These are phyloP conservation scores for Hycleus phaleratus DNA, from an alignment of 1,140 invertebrate species.

Conservation along the genomic window DNA sequence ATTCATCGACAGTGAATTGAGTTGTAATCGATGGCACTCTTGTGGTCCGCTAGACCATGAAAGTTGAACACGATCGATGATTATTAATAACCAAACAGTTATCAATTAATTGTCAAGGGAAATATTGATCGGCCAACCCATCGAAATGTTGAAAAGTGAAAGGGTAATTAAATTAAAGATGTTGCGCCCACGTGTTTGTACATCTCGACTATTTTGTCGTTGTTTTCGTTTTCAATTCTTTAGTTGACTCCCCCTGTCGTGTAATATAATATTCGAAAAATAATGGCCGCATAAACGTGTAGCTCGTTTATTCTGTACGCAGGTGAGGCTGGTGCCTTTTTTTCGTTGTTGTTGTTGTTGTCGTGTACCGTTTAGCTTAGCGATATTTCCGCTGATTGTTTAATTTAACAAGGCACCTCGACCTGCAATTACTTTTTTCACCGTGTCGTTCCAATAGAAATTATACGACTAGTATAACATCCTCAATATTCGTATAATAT, in stretches of 20 bases:
- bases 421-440: background rate
- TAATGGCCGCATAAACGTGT: slow-evolving; percentile 12
- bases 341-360: background rate
- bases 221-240: too few species aligned
- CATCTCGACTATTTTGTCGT: background rate
- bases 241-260: background rate
- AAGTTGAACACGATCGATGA: background rate
- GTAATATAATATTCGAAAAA: background rate
- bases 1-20: background rate
- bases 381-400: slow-evolving; percentile 9
- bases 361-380: slow-evolving; percentile 10
- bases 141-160: slow-evolving; percentile 17
- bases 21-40: background rate
- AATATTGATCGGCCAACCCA: slow-evolving; percentile 6
- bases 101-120: slow-evolving; percentile 11
- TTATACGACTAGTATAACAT: background rate
- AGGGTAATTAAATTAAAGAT: slow-evolving; percentile 14
- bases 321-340: background rate
- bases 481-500: background rate
- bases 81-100: slow-evolving; percentile 7
- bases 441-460: background rate
- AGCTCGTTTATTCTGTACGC: slow-evolving; percentile 10
- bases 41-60: background rate
- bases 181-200: background rate
- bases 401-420: background rate